A percentile compares a stretch with the other conserved stretches of the same genome.
phyloP scores from a whole-genome alignment of 2,113 vertebrate genomes.

The Tupaia tana region DNA sequence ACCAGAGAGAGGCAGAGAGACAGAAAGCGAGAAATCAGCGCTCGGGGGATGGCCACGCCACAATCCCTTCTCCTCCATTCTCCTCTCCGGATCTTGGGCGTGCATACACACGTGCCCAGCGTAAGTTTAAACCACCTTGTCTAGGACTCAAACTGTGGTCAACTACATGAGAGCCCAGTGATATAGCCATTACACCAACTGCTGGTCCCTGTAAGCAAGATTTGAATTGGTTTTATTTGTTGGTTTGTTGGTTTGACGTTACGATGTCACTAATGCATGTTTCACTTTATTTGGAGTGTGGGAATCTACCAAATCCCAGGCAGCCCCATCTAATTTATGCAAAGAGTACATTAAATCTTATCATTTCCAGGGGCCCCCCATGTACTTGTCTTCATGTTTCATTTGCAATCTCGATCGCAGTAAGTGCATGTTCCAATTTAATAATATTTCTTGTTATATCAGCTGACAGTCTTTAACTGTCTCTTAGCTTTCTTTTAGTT shows the following conservation, averaged over 20 bases:
- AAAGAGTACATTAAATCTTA: neutral
- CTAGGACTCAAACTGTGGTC: too few relatives aligned
- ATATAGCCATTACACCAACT: too few relatives aligned
- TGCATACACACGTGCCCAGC: too few relatives aligned
- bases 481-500: neutral
- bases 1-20: too few relatives aligned
- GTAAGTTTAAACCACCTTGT: too few relatives aligned
- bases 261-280: neutral
- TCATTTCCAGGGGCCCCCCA: neutral
- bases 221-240: neutral
- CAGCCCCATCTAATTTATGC: neutral
- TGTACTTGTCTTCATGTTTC: neutral
- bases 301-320: neutral
- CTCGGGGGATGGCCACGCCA: too few relatives aligned
- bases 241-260: neutral
- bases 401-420: neutral
- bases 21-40: too few relatives aligned
- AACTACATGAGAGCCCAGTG: too few relatives aligned
- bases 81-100: too few relatives aligned
- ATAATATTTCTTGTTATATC: neutral
- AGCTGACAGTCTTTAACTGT: neutral
- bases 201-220: too few relatives aligned
- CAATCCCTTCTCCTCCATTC: too few relatives aligned
- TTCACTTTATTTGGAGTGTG: neutral
- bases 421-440: neutral